phyloP scores from a whole-genome alignment of 2,888 invertebrate genomes.

The Hydriomena furcata region DNA sequence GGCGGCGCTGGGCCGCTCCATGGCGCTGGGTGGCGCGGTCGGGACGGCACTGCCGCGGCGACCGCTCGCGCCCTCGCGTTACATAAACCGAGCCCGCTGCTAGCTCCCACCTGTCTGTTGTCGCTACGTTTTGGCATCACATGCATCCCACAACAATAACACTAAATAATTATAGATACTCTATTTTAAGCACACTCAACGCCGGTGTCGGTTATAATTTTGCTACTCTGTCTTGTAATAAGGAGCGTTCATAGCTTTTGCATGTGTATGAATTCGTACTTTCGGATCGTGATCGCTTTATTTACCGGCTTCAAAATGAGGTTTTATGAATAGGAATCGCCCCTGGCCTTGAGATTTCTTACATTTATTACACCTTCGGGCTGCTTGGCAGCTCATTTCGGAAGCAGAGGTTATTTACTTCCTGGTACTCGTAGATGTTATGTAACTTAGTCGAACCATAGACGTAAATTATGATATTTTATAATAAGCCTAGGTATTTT shows the following conservation, averaged over 20 bases:
- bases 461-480: too few species aligned
- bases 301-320: slow-evolving; percentile 7
- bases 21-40: slow-evolving; percentile 60
- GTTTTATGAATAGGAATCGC: slow-evolving; percentile 1
- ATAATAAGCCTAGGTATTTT: too few species aligned
- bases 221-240: slow-evolving; percentile 52
- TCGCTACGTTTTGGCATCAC: slow-evolving; percentile 76
- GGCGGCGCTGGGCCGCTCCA: slow-evolving; percentile 68
- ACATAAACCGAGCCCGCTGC: slow-evolving; percentile 69
- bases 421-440: too few species aligned
- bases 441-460: too few species aligned
- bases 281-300: slow-evolving; percentile 8
- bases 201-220: slow-evolving; percentile 58
- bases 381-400: neutral
- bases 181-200: slow-evolving; percentile 68
- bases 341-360: slow-evolving; percentile 2
- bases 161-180: slow-evolving; percentile 77
- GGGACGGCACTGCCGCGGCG: slow-evolving; percentile 70
- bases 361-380: neutral
- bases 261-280: slow-evolving; percentile 1
- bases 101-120: slow-evolving; percentile 78
- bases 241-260: slow-evolving; percentile 33
- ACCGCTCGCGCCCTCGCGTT: slow-evolving; percentile 61
- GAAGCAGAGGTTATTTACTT: neutral
- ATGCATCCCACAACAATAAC: slow-evolving; percentile 77